Conservation (phyloP, 2,888 invertebrate genomes). For the Adelphocoris suturalis region DNA sequence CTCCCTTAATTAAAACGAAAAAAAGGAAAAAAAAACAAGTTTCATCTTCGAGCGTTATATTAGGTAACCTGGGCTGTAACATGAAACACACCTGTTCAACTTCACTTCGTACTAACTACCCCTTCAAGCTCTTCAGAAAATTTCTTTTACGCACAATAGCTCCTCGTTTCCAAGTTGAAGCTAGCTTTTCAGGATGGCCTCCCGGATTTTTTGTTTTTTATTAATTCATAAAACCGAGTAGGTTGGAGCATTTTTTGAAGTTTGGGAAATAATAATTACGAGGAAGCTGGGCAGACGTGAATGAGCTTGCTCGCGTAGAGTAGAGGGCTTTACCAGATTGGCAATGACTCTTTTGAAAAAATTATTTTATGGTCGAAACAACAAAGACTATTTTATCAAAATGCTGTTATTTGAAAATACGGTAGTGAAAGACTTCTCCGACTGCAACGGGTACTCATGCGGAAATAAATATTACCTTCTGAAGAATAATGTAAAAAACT, state of each 20-base stretch:
- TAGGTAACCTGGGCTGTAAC: constrained; percentile 65
- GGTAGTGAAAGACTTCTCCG: no score
- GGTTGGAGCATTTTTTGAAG: neutral
- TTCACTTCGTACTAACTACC: constrained; percentile 13
- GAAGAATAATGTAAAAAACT: no score
- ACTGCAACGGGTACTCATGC: no score
- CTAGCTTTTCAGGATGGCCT: constrained; percentile 7
- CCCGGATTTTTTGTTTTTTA: neutral
- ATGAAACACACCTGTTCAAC: constrained; percentile 68
- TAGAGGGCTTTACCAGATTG: neutral
- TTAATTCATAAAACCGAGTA: constrained; percentile 11
- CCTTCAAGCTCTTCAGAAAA: constrained; percentile 53
- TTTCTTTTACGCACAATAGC: constrained; percentile 57
- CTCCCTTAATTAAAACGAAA: constrained; percentile 59
- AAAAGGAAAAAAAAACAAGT: constrained; percentile 43
- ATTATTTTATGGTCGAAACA: no score
- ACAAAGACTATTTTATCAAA: no score
- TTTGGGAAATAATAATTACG: neutral
- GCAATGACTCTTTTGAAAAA: neutral
- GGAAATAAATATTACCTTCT: no score
- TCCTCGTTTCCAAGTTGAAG: constrained; percentile 10
- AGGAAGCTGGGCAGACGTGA: neutral
- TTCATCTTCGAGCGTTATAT: constrained; percentile 58
- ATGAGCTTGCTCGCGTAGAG: constrained; percentile 20
- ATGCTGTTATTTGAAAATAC: no score